A percentile compares a stretch with the other conserved stretches of the same genome.
Conservation (phyloP, 1,140 invertebrate genomes). For the Drosophila ohnishii region DNA sequence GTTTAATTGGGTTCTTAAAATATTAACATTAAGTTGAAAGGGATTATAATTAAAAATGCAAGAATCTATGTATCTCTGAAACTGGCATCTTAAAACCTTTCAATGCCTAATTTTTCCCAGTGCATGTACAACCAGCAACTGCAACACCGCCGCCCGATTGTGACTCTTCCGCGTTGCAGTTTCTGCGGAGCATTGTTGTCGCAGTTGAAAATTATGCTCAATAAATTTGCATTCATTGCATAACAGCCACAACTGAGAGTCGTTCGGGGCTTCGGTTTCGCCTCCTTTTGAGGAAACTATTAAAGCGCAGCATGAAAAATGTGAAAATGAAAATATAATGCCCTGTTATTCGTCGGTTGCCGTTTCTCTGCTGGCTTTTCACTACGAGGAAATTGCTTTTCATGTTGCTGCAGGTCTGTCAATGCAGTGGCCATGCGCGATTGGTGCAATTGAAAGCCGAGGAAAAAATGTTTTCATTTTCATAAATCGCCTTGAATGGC, state of each 20-base stretch:
- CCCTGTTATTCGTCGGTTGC: slow-evolving; percentile 46
- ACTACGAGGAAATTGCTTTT: slow-evolving; percentile 57
- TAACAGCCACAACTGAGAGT: slow-evolving; percentile 59
- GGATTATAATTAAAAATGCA: no score
- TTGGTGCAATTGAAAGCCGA: slow-evolving; percentile 60
- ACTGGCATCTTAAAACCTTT: not conserved
- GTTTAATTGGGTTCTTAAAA: not conserved
- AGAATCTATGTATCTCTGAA: not conserved
- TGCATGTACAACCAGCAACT: slow-evolving; percentile 23
- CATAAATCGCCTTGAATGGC: slow-evolving; percentile 50
- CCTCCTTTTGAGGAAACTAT: slow-evolving; percentile 68
- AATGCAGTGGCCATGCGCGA: slow-evolving; percentile 31
- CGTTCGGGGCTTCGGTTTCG: slow-evolving; percentile 24
- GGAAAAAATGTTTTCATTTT: slow-evolving; percentile 66
- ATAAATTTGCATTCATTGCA: slow-evolving; percentile 68
- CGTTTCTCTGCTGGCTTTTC: slow-evolving; percentile 8
- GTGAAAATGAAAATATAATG: slow-evolving; percentile 75
- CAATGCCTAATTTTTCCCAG: not conserved
- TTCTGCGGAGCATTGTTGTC: slow-evolving; percentile 34
- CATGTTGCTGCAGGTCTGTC: slow-evolving; percentile 53
- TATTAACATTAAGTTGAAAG: not conserved
- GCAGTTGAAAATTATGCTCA: slow-evolving; percentile 54
- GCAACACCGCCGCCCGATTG: slow-evolving; percentile 11
- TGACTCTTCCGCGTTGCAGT: slow-evolving; percentile 39
- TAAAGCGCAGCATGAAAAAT: slow-evolving; percentile 68